A percentile compares a stretch with the other conserved stretches of the same genome.
Evolutionary conservation across 1,140 invertebrate genomes (phyloP).

Genomic region (Drosophila navojoa): DNA sequence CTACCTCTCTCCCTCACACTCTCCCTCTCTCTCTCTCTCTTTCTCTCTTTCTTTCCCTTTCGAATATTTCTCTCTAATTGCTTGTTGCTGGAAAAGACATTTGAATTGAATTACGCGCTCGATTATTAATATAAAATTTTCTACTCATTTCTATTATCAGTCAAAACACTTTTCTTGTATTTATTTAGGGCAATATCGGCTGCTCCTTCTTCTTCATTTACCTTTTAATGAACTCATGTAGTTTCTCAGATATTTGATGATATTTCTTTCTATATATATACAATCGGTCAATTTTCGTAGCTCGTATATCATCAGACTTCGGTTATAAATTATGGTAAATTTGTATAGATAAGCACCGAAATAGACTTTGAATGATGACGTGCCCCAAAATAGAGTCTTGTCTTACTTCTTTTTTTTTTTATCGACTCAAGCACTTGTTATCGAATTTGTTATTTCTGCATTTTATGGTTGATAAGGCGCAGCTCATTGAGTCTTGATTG

Average conservation of each 20-base stretch:
- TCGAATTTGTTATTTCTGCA: constrained; percentile 30
- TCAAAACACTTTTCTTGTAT: constrained; percentile 33
- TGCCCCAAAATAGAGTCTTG: constrained; percentile 5
- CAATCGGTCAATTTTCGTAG: constrained; percentile 49
- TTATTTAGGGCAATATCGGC: constrained; percentile 49
- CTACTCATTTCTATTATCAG: constrained; percentile 20
- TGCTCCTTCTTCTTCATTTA: neutral
- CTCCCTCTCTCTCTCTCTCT: neutral
- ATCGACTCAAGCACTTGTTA: constrained; percentile 33
- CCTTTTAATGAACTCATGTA: constrained; percentile 54
- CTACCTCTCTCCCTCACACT: neutral
- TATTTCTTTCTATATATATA: constrained; percentile 14
- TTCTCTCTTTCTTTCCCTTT: neutral
- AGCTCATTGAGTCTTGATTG: constrained; percentile 26
- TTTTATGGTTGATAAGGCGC: constrained; percentile 22
- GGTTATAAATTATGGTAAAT: constrained; percentile 50
- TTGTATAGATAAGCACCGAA: constrained; percentile 40
- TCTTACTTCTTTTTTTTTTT: constrained; percentile 14
- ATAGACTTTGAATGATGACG: constrained; percentile 44
- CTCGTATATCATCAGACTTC: constrained; percentile 24
- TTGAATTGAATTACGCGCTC: constrained; percentile 59
- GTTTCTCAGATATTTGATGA: constrained; percentile 23
- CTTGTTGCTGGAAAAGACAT: constrained; percentile 47
- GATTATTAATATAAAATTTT: constrained; percentile 44
- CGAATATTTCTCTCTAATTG: constrained; percentile 43